A percentile compares a stretch with the other conserved stretches of the same genome.
These are phyloP conservation scores for Oreochromis aureus DNA, from an alignment of 2,113 vertebrate species.

Conservation along the genomic window DNA sequence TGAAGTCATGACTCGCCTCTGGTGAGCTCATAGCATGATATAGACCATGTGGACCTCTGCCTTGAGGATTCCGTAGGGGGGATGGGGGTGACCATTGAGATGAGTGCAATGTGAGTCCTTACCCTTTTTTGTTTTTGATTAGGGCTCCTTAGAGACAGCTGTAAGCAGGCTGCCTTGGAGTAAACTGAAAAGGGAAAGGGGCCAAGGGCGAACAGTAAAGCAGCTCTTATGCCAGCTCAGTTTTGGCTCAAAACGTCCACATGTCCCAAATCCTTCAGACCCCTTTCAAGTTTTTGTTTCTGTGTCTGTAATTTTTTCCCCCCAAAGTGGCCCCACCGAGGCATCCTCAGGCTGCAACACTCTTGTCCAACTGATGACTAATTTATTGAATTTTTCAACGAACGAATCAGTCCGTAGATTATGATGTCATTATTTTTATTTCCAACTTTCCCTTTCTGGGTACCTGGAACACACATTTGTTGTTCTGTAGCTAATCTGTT, in stretches of 20 bases:
- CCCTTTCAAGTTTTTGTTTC: background rate
- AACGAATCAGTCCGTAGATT: background rate
- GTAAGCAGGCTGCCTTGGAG: background rate
- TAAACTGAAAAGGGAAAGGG: background rate
- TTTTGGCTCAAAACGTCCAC: background rate
- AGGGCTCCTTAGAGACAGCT: background rate
- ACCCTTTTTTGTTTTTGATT: constrained; percentile 39
- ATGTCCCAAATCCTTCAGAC: background rate
- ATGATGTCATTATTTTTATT: constrained; percentile 28
- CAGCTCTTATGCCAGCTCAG: background rate
- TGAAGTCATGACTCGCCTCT: constrained; percentile 39
- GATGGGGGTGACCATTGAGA: background rate
- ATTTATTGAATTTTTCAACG: background rate
- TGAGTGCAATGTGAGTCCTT: background rate
- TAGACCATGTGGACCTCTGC: constrained; percentile 45
- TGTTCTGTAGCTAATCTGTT: constrained; percentile 13
- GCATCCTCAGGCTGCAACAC: background rate
- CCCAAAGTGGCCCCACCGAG: background rate
- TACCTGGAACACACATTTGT: background rate
- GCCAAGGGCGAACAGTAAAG: background rate
- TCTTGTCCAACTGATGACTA: constrained; percentile 29
- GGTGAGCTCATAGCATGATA: constrained; percentile 51
- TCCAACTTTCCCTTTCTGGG: background rate
- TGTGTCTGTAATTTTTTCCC: background rate
- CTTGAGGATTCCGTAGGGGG: background rate